Evolutionary conservation across 2,888 invertebrate genomes (phyloP), one percentile per base, ranked within the genome.

Genomic region (Scotopteryx bipunctaria): DNA sequence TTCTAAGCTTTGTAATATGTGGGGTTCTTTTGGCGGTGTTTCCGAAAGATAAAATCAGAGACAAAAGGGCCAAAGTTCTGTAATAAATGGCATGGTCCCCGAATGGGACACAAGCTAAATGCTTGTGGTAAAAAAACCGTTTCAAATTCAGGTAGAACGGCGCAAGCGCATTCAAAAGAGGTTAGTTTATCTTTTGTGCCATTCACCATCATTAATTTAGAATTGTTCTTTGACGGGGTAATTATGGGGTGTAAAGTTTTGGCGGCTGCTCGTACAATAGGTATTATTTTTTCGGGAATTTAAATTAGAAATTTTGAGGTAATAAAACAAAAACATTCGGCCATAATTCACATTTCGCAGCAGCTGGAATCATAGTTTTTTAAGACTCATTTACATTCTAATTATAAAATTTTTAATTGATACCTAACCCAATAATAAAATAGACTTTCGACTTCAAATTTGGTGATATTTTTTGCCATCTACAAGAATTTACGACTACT

Each of bases 51-150:
- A 64, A 71, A 66, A n/a, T 70, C 64, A 65, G 71, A 75, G 76
- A 80, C 77, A 79, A 83, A 77, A 69, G 70, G 43, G 63, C 71
- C 55, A 83, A 78, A 76, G 66, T 55, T 55, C 51, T 37, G 51
- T 76, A 81, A 86, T 79, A 86, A 83, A 86, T 81, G 83, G 76
- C 71, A 73, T 68, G 70, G 67, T 51, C 71, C 75, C 64, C 66
- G 73, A 76, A 74, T 69, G 71, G 77, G 76, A 73, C 74, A 71
- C 61, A 64, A 71, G 69, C 71, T 67, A 73, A 78, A 79, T 74
- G 70, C 55, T 66, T 71, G 75, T 57, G 73, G 76, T 68, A 31
- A 48, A 54, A 53, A 54, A 66, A 66, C 65, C 72, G 78, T 75
- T 78, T 69, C 76, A 46, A 35, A 27, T 33, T 47, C 79, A 76